phyloP scores from a whole-genome alignment of 2,888 invertebrate species.

The Sinohyriopsis cumingii region DNA sequence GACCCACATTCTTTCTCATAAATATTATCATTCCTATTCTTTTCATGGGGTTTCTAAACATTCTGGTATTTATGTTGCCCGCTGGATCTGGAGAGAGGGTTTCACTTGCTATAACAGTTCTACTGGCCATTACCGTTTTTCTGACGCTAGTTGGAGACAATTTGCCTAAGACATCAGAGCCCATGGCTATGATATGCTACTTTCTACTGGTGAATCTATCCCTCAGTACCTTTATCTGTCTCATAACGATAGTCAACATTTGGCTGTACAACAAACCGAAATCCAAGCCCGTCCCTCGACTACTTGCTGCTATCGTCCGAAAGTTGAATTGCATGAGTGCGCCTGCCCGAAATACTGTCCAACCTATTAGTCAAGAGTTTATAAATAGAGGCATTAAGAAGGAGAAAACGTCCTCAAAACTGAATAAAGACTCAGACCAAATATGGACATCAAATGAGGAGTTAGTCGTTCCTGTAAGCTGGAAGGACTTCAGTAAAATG shows the following conservation, averaged over 20 bases:
- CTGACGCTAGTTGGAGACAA: conserved; percentile 27
- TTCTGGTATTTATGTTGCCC: conserved; percentile 23
- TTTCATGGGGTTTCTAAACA: conserved; percentile 20
- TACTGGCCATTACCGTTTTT: conserved; percentile 27
- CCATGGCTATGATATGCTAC: conserved; percentile 21
- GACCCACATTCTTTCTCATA: conserved; percentile 17
- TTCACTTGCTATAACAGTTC: conserved; percentile 25
- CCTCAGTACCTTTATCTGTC: conserved; percentile 17
- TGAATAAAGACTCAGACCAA: no score
- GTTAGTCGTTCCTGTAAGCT: no score
- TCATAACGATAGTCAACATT: conserved; percentile 14
- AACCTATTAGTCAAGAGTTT: no score
- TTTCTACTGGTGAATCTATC: conserved; percentile 18
- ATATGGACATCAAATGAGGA: no score
- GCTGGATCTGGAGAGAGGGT: conserved; percentile 25
- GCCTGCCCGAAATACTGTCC: no score
- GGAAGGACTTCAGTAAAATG: no score
- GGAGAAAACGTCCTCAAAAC: no score
- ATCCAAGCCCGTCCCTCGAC: conserved; percentile 11
- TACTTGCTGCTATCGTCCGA: no score
- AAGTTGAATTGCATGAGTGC: no score
- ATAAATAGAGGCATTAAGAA: no score
- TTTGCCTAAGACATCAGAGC: conserved; percentile 24
- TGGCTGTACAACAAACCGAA: conserved; percentile 17
- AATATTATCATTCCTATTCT: conserved; percentile 23